Evolutionary conservation across 2,113 vertebrate species (phyloP).

Genomic region (Hylia prasina): DNA sequence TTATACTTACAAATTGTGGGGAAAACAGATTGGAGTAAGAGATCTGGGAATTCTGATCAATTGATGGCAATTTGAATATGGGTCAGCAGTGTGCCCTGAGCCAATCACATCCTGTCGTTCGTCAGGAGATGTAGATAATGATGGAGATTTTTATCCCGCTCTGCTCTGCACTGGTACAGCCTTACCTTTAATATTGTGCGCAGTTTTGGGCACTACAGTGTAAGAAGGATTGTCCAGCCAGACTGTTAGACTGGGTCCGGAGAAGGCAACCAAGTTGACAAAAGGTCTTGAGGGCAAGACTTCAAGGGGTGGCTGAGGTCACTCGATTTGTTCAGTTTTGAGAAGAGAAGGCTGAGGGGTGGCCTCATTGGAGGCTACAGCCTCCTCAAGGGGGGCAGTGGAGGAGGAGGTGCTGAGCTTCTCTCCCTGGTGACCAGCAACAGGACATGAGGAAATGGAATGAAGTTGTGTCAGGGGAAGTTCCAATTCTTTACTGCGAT

Average conservation of each 20-base stretch:
- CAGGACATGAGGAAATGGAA: neutral
- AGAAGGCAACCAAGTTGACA: neutral
- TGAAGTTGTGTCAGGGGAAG: neutral
- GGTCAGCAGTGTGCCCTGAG: neutral
- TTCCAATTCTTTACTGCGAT: neutral
- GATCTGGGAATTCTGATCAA: neutral
- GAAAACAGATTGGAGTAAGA: neutral
- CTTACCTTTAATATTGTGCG: neutral
- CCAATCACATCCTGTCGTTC: neutral
- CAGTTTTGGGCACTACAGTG: neutral
- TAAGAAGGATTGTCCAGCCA: neutral
- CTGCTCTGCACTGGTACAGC: neutral
- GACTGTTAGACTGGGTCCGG: neutral
- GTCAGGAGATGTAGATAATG: neutral
- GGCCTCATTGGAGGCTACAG: neutral
- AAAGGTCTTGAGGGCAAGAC: neutral
- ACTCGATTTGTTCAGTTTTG: neutral
- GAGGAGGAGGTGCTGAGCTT: neutral
- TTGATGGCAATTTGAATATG: neutral
- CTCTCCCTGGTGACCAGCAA: neutral
- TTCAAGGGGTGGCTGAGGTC: neutral
- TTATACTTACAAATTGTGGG: neutral
- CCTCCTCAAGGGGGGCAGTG: neutral
- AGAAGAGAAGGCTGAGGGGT: neutral
- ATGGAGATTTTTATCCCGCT: accelerated